Conservation (phyloP, 2,113 vertebrate species). For the Chinchilla lanigera region DNA sequence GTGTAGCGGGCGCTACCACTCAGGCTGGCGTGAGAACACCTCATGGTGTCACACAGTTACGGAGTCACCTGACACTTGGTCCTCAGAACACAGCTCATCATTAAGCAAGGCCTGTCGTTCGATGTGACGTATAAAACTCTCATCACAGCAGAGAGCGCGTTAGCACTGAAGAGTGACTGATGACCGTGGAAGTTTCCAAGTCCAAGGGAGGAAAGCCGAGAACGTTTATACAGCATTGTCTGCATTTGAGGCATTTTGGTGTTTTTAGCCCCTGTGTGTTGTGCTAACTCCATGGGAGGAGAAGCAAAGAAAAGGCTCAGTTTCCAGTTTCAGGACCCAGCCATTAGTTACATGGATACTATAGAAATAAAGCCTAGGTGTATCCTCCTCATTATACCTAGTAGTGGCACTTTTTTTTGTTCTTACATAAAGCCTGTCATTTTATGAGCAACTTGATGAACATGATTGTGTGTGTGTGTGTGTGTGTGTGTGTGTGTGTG, state of each 20-base stretch:
- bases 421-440: not conserved
- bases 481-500: not conserved
- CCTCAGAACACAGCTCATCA: not conserved
- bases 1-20: no score
- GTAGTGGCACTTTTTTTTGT: not conserved
- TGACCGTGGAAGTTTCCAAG: slow-evolving; percentile 4
- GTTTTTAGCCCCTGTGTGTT: not conserved
- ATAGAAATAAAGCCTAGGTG: not conserved
- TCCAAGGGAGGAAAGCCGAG: not conserved
- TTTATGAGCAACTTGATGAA: not conserved
- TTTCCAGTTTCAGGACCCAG: not conserved
- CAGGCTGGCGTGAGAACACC: not conserved
- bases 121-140: slow-evolving; percentile 17
- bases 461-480: not conserved
- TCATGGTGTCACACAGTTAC: not conserved
- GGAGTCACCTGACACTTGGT: not conserved
- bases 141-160: slow-evolving; percentile 16
- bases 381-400: not conserved
- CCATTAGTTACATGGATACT: not conserved
- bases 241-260: not conserved
- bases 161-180: not conserved
- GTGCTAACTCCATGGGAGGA: not conserved
- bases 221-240: not conserved
- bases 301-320: not conserved
- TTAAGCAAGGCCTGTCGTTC: not conserved